Evolutionary conservation across 2,888 invertebrate genomes (phyloP), one percentile per base, ranked within the genome.

Genomic region (Noctua fimbriata): DNA sequence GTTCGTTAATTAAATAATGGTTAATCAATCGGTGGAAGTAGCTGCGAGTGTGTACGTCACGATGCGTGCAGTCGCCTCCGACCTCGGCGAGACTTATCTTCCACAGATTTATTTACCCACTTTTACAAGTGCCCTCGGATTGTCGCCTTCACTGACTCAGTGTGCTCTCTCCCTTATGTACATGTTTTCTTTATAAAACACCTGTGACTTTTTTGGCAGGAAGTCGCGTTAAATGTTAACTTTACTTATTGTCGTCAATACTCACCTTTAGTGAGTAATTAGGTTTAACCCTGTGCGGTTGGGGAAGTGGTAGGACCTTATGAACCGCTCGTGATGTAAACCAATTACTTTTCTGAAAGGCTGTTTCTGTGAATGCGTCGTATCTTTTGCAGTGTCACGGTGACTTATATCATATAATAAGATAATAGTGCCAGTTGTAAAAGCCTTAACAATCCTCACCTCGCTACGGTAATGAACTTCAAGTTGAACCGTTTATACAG

Each of bases 1-100:
- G 66, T 49, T 65, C 69, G 81, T 76, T 76, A 70, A 81, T 80
- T 81, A 76, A 83, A 84, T 87, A 85, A 87, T 88, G 83, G 88
- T 89, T 88, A 88, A 89, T 90, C 85, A 89, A 89, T 89, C 81
- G 69, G 71, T 44, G 73, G 67, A 71, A 76, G 73, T 79, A 66
- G 55, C 79, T 66, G 55, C 79, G 69, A 69, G 82, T 81, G 81
- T 82, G 79, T 79, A 88, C 83, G 88, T 88, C 89, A 83, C 88
- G 87, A 85, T 78, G 88, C 87, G 87, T 87, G 87, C 86, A 80
- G 86, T 84, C 83, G 86, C 88, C 83, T 86, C 78, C 84, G 94
- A 92, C 94, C 95, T 95, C 93, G 95, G 92, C 93, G 93, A 92
- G 92, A 92, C 93, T 94, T 93, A 93, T 93, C 93, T 91, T 88